A percentile compares a stretch with the other conserved stretches of the same genome.
phyloP scores from a whole-genome alignment of 1,140 invertebrate genomes.

The Cecropterus lyciades region DNA sequence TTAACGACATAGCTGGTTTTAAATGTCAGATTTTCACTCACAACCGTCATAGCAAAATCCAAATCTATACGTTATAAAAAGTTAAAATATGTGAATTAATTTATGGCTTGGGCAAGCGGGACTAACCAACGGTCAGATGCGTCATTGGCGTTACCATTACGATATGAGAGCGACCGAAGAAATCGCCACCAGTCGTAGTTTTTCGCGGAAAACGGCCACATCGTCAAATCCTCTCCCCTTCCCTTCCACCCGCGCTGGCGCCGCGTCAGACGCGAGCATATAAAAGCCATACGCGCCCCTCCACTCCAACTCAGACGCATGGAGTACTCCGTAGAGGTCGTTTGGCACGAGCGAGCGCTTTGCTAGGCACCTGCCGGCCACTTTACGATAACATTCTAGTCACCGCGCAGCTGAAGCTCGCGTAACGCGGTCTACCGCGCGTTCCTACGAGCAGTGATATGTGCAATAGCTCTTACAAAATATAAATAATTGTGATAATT shows the following conservation, averaged over 20 bases:
- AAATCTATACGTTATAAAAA: slow-evolving; percentile 37
- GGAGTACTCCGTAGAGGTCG: slow-evolving; percentile 85
- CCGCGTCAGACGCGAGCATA: slow-evolving; percentile 79
- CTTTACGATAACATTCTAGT: slow-evolving; percentile 82
- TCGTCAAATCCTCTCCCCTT: slow-evolving; percentile 50
- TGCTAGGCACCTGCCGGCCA: slow-evolving; percentile 85
- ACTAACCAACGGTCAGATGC: slow-evolving; percentile 70
- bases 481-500: slow-evolving; percentile 81
- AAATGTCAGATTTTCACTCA: slow-evolving; percentile 52
- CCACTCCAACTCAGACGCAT: slow-evolving; percentile 83
- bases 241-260: slow-evolving; percentile 46
- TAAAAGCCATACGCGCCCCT: slow-evolving; percentile 82
- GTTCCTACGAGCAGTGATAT: slow-evolving; percentile 84
- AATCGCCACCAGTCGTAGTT: slow-evolving; percentile 69
- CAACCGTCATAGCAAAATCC: slow-evolving; percentile 49
- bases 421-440: slow-evolving; percentile 79
- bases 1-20: slow-evolving; percentile 11
- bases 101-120: slow-evolving; percentile 50
- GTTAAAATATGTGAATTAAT: slow-evolving; percentile 39
- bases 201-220: slow-evolving; percentile 79
- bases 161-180: slow-evolving; percentile 60
- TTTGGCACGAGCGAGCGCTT: slow-evolving; percentile 85
- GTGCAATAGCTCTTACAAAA: slow-evolving; percentile 82
- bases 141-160: slow-evolving; percentile 69
- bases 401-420: slow-evolving; percentile 79